Conservation (phyloP, 2,113 vertebrate genomes). For the Leuciscus idus region DNA sequence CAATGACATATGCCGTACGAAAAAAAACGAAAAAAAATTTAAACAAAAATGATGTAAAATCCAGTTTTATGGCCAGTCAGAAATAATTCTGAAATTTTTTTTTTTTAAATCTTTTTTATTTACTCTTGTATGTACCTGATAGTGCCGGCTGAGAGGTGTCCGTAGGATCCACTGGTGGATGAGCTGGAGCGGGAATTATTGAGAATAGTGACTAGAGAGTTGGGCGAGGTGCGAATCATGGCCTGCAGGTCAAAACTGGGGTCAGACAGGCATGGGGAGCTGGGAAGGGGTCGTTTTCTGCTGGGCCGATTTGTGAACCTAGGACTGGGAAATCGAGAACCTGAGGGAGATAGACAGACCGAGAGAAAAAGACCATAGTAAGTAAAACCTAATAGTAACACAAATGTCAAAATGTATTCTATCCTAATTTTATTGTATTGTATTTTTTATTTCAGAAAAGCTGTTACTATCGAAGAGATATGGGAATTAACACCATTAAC, state of each 20-base stretch:
- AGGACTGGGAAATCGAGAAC: constrained; percentile 88
- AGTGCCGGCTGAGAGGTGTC: constrained; percentile 95
- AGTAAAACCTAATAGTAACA: neutral
- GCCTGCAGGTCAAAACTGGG: constrained; percentile 98
- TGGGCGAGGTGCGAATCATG: constrained; percentile 96
- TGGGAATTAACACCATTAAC: too few relatives aligned
- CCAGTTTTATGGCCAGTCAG: neutral
- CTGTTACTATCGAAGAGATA: too few relatives aligned
- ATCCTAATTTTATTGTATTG: too few relatives aligned
- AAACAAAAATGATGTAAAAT: neutral
- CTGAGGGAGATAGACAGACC: constrained; percentile 63
- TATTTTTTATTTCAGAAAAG: too few relatives aligned
- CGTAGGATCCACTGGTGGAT: constrained; percentile 95
- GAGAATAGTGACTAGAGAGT: constrained; percentile 95
- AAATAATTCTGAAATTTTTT: neutral
- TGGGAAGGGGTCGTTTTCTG: constrained; percentile 92
- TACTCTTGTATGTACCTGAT: constrained; percentile 84
- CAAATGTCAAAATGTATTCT: neutral
- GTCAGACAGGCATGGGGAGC: constrained; percentile 90
- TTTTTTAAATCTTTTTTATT: neutral
- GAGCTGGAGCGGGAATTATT: constrained; percentile 98
- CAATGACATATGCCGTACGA: neutral
- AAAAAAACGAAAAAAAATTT: neutral
- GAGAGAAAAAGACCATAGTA: neutral
- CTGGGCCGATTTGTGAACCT: constrained; percentile 88